phyloP scores from a whole-genome alignment of 2,113 vertebrate species.

The Phylloscopus trochilus region DNA sequence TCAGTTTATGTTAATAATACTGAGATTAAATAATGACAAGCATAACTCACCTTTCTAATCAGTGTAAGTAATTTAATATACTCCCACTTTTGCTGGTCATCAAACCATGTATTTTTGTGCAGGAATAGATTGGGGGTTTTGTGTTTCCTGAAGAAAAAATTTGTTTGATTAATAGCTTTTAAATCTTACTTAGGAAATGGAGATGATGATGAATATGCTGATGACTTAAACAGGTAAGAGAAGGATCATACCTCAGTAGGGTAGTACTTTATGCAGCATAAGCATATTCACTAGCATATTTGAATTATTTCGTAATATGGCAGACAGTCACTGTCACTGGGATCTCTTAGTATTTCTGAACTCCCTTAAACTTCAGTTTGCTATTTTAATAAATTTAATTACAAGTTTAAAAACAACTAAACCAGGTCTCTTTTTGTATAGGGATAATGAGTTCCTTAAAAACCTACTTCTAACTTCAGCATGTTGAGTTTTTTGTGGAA shows the following conservation, averaged over 20 bases:
- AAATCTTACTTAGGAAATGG: conserved; percentile 67
- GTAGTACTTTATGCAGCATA: not conserved
- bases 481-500: not conserved
- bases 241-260: not conserved
- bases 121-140: not conserved
- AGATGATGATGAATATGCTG: conserved; percentile 88
- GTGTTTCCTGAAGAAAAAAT: not conserved
- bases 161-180: not conserved
- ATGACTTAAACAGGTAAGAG: conserved; percentile 93
- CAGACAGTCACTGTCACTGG: not conserved
- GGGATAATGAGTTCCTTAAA: not conserved
- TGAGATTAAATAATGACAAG: not conserved
- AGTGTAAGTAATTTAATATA: not conserved
- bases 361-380: not conserved
- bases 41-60: not conserved
- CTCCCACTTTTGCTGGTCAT: not conserved
- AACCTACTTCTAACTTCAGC: not conserved
- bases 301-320: not conserved
- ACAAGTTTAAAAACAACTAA: not conserved
- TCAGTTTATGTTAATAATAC: not conserved
- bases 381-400: not conserved
- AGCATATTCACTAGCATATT: not conserved
- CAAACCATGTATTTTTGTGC: not conserved
- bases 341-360: not conserved
- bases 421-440: not conserved